A percentile compares a stretch with the other conserved stretches of the same genome.
Conservation (phyloP, 2,888 invertebrate genomes). For the Clitarchus hookeri region DNA sequence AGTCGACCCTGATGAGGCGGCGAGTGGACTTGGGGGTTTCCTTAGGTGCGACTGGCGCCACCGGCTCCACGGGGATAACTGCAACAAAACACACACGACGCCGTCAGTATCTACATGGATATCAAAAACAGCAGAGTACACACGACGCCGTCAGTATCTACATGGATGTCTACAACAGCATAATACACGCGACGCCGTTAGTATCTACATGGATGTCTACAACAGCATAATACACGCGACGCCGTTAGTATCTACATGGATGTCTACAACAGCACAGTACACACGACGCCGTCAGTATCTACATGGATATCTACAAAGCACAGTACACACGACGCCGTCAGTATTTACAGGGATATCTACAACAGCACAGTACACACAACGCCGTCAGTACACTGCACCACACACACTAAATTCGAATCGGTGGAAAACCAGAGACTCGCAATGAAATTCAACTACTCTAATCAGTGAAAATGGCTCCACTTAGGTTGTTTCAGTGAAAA, state of each 20-base stretch:
- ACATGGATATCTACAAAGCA: constrained; percentile 33
- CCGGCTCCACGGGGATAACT: constrained; percentile 43
- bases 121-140: constrained; percentile 31
- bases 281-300: not conserved
- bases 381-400: too few relatives aligned
- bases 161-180: constrained; percentile 30
- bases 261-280: constrained; percentile 28
- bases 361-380: too few relatives aligned
- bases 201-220: too few relatives aligned
- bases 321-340: not conserved
- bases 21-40: constrained; percentile 32
- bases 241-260: not conserved
- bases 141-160: not conserved
- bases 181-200: not conserved
- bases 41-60: not conserved
- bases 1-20: constrained; percentile 84
- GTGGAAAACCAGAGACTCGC: too few relatives aligned
- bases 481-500: too few relatives aligned
- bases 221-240: constrained; percentile 31
- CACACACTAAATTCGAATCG: too few relatives aligned
- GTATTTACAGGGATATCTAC: too few relatives aligned
- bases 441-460: too few relatives aligned
- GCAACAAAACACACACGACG: constrained; percentile 35
- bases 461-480: too few relatives aligned
- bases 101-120: not conserved